Evolutionary conservation across 2,113 vertebrate species (phyloP).

Genomic region (Onychorhynchus coronatus): DNA sequence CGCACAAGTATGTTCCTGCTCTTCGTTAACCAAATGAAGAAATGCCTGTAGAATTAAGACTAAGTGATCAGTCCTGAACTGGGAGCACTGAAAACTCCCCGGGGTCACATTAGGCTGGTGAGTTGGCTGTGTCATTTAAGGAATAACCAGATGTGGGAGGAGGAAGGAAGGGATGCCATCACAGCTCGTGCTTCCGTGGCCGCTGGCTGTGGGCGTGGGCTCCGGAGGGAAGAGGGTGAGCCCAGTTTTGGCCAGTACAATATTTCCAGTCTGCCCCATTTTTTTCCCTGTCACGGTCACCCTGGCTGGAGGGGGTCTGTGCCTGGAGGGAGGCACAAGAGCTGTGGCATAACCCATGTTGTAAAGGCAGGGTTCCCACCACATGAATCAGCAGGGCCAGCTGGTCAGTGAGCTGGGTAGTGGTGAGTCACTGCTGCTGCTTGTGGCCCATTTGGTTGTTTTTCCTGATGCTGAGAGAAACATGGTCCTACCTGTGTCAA

Average conservation of each 20-base stretch:
- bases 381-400: not conserved
- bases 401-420: not conserved
- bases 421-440: not conserved
- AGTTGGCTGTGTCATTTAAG: not conserved
- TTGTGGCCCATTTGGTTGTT: not conserved
- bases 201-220: rapidly evolving
- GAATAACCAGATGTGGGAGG: not conserved
- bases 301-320: rapidly evolving
- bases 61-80: not conserved
- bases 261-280: not conserved
- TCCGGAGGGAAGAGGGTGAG: not conserved
- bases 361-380: not conserved
- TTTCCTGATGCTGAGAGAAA: not conserved
- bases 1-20: not conserved
- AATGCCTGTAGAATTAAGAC: not conserved
- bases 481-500: not conserved
- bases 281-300: not conserved
- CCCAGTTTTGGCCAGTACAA: not conserved
- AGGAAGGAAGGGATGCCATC: not conserved
- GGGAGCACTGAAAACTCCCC: not conserved
- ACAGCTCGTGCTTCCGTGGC: not conserved
- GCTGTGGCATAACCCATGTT: not conserved
- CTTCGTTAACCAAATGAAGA: not conserved
- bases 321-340: not conserved
- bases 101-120: not conserved